Evolutionary conservation across 1,140 invertebrate species (phyloP), one percentile per base, ranked within the genome.

Genomic region (Pseudobourletiella spinata): DNA sequence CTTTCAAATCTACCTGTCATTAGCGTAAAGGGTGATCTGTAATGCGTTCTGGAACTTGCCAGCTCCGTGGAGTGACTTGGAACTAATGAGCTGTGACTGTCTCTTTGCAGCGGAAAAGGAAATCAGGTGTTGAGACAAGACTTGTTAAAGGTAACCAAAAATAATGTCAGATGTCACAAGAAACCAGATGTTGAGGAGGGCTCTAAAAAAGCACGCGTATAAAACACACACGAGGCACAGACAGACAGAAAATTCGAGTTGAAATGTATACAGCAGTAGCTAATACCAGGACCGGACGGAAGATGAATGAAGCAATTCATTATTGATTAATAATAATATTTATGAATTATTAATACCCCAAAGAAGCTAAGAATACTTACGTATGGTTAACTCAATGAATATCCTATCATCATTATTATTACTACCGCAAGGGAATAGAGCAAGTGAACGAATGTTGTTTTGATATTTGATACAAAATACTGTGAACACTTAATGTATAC

Each of bases 111-210:
- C 48, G 15, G 48, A 51, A 26, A 51, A 51, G 28, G 48, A 51
- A 51, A 24, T 51, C 14, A 22, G 48, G 14, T 51, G 48, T 51
- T 51, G 48, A 51, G 24, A 51, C 48, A 51, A 51, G 48, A 51
- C 48, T 51, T 51, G 14, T 51, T 8, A 8, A 51, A 25, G 15
- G 15, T 25, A 51, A 25, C 48, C 24, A 25, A 25, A 26, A 51
- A 51, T 6, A 51, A 6, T 25, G 15, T 26, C 15, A 18, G n/a
- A 48, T 15, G 44, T 48, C 44, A 48, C 44, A 48, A 48, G 32
- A n/a, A 39, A 39, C 32, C 32, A n/a, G 8, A 39, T 39, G n/a
- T 39, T 39, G 32, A 39, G 44, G 44, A 48, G 44, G 35, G 35
- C 11, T 39, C n/a, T 8, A 39, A 39, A n/a, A 39, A 39, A 39